Conservation (phyloP, 2,888 invertebrate species). For the Drosophila mimica region DNA sequence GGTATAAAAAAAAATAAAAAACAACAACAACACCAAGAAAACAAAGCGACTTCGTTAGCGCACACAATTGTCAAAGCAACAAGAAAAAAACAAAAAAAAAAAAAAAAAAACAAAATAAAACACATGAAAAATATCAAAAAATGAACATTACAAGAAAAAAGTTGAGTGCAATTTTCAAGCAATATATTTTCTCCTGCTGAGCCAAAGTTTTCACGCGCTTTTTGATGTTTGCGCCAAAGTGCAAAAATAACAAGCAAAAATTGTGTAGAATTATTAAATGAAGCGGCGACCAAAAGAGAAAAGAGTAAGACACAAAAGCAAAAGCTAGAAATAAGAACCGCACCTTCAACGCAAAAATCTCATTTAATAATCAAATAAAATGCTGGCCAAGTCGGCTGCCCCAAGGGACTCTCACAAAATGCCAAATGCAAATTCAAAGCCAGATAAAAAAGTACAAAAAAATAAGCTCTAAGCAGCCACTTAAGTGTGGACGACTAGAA, state of each 20-base stretch:
- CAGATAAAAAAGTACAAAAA: conserved; percentile 40
- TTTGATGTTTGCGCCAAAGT: conserved; percentile 72
- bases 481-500: not conserved
- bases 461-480: not conserved
- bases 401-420: conserved; percentile 46
- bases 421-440: conserved; percentile 48
- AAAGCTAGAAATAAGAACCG: conserved; percentile 14
- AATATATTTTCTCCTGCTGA: conserved; percentile 70
- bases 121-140: conserved; percentile 48
- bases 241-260: conserved; percentile 74
- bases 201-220: conserved; percentile 77
- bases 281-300: conserved; percentile 28
- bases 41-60: conserved; percentile 77
- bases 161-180: conserved; percentile 74
- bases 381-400: conserved; percentile 63
- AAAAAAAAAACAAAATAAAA: conserved; percentile 25
- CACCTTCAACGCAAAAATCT: conserved; percentile 54
- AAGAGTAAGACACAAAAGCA: conserved; percentile 13
- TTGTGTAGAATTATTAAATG: conserved; percentile 73
- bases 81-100: conserved; percentile 19
- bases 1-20: conserved; percentile 9
- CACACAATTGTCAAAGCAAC: conserved; percentile 74
- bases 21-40: conserved; percentile 50
- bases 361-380: conserved; percentile 78
- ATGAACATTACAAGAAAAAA: conserved; percentile 33